These are phyloP conservation scores for Axinella damicornis DNA, from an alignment of 37 sponge, comb jelly and placozoan species.

Conservation along the genomic window DNA sequence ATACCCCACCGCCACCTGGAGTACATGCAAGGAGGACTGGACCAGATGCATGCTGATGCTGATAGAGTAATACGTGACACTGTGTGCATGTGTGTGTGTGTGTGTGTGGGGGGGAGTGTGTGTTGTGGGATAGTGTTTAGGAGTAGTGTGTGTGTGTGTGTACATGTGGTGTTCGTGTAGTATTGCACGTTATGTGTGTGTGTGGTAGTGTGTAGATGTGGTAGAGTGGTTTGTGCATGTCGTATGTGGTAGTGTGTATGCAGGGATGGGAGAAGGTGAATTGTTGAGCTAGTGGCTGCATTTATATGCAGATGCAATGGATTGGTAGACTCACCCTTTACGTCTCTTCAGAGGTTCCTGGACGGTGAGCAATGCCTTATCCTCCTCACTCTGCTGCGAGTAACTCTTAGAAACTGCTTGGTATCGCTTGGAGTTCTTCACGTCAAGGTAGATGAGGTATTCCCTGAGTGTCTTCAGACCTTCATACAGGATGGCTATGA, in stretches of 20 bases:
- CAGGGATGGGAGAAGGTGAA: too few species aligned
- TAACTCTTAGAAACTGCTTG: background rate
- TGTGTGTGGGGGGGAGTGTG: background rate
- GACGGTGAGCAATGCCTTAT: too few species aligned
- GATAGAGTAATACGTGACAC: conserved; percentile 30
- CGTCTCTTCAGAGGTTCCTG: too few species aligned
- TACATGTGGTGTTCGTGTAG: too few species aligned
- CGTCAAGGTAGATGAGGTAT: conserved; percentile 46
- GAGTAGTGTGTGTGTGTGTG: background rate
- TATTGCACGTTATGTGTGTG: too few species aligned
- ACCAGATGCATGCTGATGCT: conserved; percentile 49
- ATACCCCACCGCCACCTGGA: conserved; percentile 84
- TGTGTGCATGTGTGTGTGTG: background rate
- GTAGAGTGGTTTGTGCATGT: too few species aligned
- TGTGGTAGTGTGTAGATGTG: too few species aligned
- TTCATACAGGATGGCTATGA: conserved; percentile 68
- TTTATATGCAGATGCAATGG: too few species aligned
- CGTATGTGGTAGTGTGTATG: too few species aligned
- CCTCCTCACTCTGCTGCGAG: background rate
- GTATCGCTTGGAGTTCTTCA: conserved; percentile 5
- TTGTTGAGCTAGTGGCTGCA: too few species aligned
- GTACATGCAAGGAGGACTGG: conserved; percentile 74
- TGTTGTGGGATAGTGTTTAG: background rate
- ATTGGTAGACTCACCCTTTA: too few species aligned
- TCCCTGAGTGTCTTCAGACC: conserved; percentile 71